Base-by-base conservation (phyloP, 2,888 invertebrate genomes). In the Dicycla oo region DNA sequence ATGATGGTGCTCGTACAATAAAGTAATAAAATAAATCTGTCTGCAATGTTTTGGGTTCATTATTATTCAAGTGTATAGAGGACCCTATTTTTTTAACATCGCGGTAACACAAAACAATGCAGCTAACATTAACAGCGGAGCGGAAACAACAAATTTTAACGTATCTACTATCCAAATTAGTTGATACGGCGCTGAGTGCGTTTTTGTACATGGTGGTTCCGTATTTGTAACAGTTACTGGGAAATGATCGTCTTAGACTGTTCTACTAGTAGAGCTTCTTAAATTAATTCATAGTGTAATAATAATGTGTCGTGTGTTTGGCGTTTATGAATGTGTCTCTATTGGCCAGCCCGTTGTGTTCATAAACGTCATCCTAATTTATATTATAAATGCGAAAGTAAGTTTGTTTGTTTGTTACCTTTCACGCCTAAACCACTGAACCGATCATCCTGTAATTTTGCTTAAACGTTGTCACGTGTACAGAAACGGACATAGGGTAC, bases 121-220 rank as follows among this genome's bases (percentile, higher is more conserved):
- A 86, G 68, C 76, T 75, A 87, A 84, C 83, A 88, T 88, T 86
- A 86, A 84, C 86, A 82, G 80, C 61, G 60, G 86, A 86, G 84
- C 90, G 91, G 91, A 91, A 90, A 89, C 85, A 86, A 89, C 88
- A 87, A 83, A 90, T 90, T 90, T 90, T 87, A 86, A 89, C 87
- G 82, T 77, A 78, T n/a, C n/a, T n/a, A n/a, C 56, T 64, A 88
- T 81, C 79, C 69, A 85, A 88, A 85, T 88, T 86, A 86, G 82
- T 84, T 69, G 69, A 67, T 81, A 72, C 49, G 54, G 68, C 65
- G 77, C 66, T 72, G 68, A 75, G 60, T 78, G 56, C 26, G 61
- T 34, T 54, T 68, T 74, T 62, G 5, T 53, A 26, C 3, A 34
- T 53, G 51, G 34, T 63, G 75, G 83, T 85, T 83, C 82, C 60